Evolutionary conservation across 2,888 invertebrate species (phyloP), one percentile per base, ranked within the genome.

Genomic region (Sylvicola fuscatus): DNA sequence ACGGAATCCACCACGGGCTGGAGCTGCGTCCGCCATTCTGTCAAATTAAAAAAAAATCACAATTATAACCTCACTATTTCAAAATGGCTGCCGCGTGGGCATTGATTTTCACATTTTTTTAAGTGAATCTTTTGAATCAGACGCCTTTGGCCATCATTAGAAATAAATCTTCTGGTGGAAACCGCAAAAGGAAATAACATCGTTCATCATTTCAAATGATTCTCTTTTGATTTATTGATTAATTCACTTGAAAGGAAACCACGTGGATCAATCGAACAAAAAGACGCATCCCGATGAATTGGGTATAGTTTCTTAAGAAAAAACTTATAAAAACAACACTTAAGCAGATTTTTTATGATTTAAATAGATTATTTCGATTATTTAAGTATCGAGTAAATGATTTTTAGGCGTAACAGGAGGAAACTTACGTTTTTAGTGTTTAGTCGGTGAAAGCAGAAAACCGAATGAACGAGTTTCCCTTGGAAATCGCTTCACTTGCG

Each of bases 11-110:
- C 87, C 83, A 66, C 87, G 80, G 86, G 89, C 90, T 78, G 90
- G 86, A 82, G 87, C 89, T 71, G 86, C 78, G 82, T 92, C 92
- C 84, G 92, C 92, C 92, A 92, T 92, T 70, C 78, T 80, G 48
- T 1, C 55, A 28, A 34, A 14, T 5, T 12, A 21, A 8, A 8
- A 21, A 21, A 21, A 21, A 21, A 21, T 7, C 37, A 27, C 8
- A 27, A 16, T 14, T 13, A 13, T 27, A 12, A 33, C 34, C 31
- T 14, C 3, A 21, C 12, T 14, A 31, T 10, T 13, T 35, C 12
- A 33, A 17, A 32, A 32, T 16, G 28, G 34, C 21, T 21, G 8
- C 21, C 51, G 53, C 42, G 35, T 41, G 39, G 36, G 49, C 52
- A 53, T 53, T 56, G 56, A 56, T 30, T 30, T 30, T 30, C 8